Evolutionary conservation across 2,888 invertebrate genomes (phyloP), one percentile per base, ranked within the genome.

Genomic region (Allolobophora icterica): DNA sequence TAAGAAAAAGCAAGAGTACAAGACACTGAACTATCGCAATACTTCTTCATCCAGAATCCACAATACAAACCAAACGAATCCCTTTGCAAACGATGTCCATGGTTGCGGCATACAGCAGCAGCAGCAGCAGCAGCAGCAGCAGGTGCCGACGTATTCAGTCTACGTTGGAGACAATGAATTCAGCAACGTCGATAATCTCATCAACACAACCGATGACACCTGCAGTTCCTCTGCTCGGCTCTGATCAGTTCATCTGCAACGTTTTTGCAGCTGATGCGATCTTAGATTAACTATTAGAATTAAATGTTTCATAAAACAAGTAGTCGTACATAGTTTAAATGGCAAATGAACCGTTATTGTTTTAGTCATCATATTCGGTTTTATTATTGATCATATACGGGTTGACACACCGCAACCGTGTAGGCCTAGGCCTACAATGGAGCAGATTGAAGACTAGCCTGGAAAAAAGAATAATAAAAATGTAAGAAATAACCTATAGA

Each of bases 1-100:
- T 71, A 71, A 71, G 71, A 30, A 71, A n/a, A 71, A 71, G n/a
- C 71, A 71, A 71, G 71, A 71, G n/a, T 71, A 71, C 71, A 71
- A 71, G 71, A 71, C 71, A 13, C n/a, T 71, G 71, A 71, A 71
- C 71, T 71, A n/a, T 71, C 71, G 6, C 71, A 71, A 71, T 71
- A 71, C 71, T n/a, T 71, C 71, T 71, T 71, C 71, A 8, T 71
- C 71, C 71, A 71, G 71, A 71, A n/a, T 30, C n/a, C 71, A n/a
- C 71, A 71, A 1, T 71, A 8, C 8, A 71, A n/a, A n/a, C 13
- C 71, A 71, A 71, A 71, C n/a, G 71, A 8, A n/a, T 71, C n/a
- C 30, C 11, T 71, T 30, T 30, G 30, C 71, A 71, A 71, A 71
- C 71, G 71, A 71, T n/a, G 71, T n/a, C 71, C 71, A 71, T 71